Conservation (phyloP, 2,797 vertebrate species). For the Tympanoctomys barrerae region DNA sequence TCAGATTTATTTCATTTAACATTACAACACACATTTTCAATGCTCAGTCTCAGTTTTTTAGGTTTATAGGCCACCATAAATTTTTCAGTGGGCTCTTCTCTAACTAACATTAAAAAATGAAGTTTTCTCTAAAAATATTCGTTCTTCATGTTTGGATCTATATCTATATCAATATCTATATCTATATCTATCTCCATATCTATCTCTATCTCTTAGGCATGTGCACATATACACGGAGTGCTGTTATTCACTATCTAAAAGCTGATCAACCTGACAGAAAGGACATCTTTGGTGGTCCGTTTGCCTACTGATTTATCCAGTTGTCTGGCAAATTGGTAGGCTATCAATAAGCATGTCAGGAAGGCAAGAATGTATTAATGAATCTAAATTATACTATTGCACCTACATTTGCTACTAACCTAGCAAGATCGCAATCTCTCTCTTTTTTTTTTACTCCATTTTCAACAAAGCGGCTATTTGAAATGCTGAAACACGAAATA, state of each 20-base stretch:
- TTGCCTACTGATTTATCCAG: background rate
- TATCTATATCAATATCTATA: too few species aligned
- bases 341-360: constrained; percentile 7
- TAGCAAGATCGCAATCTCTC: constrained; percentile 60
- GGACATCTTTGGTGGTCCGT: background rate
- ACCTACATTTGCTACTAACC: constrained; percentile 51
- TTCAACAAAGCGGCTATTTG: constrained; percentile 41
- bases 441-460: constrained; percentile 29
- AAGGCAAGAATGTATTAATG: constrained; percentile 31
- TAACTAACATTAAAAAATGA: background rate
- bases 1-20: background rate
- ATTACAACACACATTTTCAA: background rate
- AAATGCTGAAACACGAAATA: constrained; percentile 57
- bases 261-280: background rate
- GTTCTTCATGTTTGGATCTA: background rate
- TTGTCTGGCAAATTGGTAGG: background rate
- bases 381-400: constrained; percentile 49
- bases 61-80: background rate
- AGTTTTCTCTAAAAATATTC: background rate
- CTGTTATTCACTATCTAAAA: background rate
- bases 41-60: background rate
- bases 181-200: background rate
- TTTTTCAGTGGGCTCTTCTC: background rate
- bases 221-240: background rate
- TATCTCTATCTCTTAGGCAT: background rate